Conservation (phyloP, 2,888 invertebrate genomes). For the Chrysolina oricalcia region DNA sequence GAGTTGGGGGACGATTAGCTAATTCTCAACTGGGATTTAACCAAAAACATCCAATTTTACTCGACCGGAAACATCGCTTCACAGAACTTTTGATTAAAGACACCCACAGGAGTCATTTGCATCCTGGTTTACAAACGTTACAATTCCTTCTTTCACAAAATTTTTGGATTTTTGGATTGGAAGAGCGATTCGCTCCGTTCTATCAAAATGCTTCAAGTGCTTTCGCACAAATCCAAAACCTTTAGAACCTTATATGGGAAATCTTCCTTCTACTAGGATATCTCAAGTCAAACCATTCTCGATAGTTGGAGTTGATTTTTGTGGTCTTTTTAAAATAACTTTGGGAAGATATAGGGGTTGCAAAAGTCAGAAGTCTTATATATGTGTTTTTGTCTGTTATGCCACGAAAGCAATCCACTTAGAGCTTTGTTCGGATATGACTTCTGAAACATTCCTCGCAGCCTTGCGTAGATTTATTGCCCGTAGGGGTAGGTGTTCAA, state of each 20-base stretch:
- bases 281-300: slow-evolving; percentile 47
- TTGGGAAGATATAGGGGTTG: slow-evolving; percentile 38
- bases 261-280: slow-evolving; percentile 55
- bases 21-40: not conserved
- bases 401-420: slow-evolving; percentile 59
- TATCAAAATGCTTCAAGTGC: slow-evolving; percentile 50
- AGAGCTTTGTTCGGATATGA: slow-evolving; percentile 56
- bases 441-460: slow-evolving; percentile 49
- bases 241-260: slow-evolving; percentile 56
- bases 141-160: not conserved
- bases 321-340: slow-evolving; percentile 37
- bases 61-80: not conserved
- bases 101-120: not conserved
- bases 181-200: slow-evolving; percentile 20
- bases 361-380: slow-evolving; percentile 48
- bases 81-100: not conserved
- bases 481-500: slow-evolving; percentile 44
- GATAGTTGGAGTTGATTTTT: slow-evolving; percentile 42
- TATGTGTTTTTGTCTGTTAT: slow-evolving; percentile 57
- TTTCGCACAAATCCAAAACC: slow-evolving; percentile 45
- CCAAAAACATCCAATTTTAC: not conserved
- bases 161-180: not conserved
- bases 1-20: not conserved
- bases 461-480: no score
- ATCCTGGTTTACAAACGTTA: not conserved